Conservation (phyloP, 2,113 vertebrate genomes). For the Ramphastos sulfuratus region DNA sequence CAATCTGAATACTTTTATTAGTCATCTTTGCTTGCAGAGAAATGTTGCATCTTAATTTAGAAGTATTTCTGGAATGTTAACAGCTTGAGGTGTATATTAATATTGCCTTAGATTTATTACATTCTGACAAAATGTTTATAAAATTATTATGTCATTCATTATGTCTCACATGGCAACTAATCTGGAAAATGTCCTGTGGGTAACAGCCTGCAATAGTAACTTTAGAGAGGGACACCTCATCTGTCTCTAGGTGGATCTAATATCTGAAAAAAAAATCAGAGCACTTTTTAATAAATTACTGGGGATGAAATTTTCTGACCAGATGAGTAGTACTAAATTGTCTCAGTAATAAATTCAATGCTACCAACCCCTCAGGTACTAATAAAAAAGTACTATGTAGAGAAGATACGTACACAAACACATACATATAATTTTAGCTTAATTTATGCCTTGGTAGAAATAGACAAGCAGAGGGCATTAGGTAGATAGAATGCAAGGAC, state of each 20-base stretch:
- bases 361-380: background rate
- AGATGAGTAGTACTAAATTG: background rate
- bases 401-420: background rate
- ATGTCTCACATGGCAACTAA: background rate
- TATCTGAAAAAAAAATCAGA: background rate
- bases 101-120: background rate
- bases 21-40: background rate
- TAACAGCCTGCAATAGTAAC: background rate
- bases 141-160: background rate
- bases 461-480: background rate
- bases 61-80: background rate
- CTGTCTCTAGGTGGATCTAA: background rate
- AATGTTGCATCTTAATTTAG: background rate
- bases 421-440: background rate
- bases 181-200: background rate
- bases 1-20: background rate
- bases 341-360: background rate
- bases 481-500: background rate
- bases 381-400: background rate
- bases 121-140: background rate
- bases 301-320: background rate
- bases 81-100: background rate
- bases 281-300: background rate
- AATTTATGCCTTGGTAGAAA: background rate
- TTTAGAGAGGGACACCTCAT: background rate